Base-by-base conservation (phyloP, 1,140 invertebrate genomes). In the Dinothrombium tinctorium region DNA sequence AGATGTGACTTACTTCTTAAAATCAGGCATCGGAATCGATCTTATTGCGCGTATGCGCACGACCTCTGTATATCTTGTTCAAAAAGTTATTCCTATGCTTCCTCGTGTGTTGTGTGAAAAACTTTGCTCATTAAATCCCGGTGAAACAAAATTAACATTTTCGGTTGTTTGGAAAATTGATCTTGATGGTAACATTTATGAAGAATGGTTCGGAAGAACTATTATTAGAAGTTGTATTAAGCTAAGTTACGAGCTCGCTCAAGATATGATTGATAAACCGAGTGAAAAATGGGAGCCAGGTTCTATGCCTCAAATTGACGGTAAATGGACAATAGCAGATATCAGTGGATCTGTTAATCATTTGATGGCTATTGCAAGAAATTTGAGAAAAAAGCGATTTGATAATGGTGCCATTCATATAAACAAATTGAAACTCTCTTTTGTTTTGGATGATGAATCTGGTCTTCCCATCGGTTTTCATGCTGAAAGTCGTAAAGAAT, bases 71-170 rank as follows among this genome's bases (percentile, higher is more conserved):
- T 92, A 92, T 58, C 59, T 90, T 50, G 73, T 80, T 2, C 72
- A 90, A 48, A 74, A 66, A 51, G 78, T 82, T 1, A 76, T 83
- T 44, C 83, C 89, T 36, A 94, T 92, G 86, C 60, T 94, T 36
- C 86, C 86, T 1, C 61, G 73, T 49, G 60, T 78, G 32, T 58
- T 92, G 1, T 89, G 82, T 58, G 66, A 71, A 51, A 59, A 78
- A 53, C 53, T 77, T 8, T 92, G 83, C 57, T 89, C 82, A 31
- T 62, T 94, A 22, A 64, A 79, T 48, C 78, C 86, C 12, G 77
- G 75, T 33, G 62, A 72, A 49, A 80, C 90, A 57, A 40, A 47
- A 33, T 62, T 84, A 23, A 66, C 81, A 0, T 83, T 90, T 56
- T 87, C 82, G 2, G 77, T 90, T 0, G 71, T 87, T 48, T 89